A percentile compares a stretch with the other conserved stretches of the same genome.
phyloP scores from a whole-genome alignment of 1,140 invertebrate species.

The Zaprionus inermis region DNA sequence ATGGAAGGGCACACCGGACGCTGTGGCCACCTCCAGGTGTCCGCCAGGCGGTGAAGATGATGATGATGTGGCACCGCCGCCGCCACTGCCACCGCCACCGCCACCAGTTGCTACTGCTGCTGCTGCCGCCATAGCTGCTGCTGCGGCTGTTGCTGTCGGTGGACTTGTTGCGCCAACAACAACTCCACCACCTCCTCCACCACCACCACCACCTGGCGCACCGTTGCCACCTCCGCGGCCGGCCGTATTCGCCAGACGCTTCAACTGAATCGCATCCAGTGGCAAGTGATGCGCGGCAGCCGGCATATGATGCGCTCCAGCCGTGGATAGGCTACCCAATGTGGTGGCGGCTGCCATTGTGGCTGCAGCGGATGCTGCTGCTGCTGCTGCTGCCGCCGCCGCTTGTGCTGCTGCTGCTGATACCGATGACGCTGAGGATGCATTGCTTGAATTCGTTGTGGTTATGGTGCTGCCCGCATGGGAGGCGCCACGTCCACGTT shows the following conservation, averaged over 20 bases:
- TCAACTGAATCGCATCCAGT: slow-evolving; percentile 54
- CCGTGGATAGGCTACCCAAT: slow-evolving; percentile 42
- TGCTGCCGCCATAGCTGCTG: slow-evolving; percentile 29
- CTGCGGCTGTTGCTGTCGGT: slow-evolving; percentile 14
- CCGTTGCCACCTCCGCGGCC: slow-evolving; percentile 17
- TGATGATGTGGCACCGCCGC: not conserved
- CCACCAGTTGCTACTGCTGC: not conserved
- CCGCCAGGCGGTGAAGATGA: slow-evolving; percentile 34
- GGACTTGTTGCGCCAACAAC: slow-evolving; percentile 2
- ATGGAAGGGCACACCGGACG: slow-evolving; percentile 90
- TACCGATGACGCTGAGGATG: slow-evolving; percentile 40
- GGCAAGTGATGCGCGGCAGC: slow-evolving; percentile 19
- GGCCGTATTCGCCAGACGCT: slow-evolving; percentile 44
- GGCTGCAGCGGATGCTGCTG: slow-evolving; percentile 28
- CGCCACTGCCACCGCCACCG: no score
- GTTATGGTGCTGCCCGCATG: slow-evolving; percentile 64
- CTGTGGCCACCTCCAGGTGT: slow-evolving; percentile 80
- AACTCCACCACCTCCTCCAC: not conserved
- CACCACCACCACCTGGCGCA: not conserved
- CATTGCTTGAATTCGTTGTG: slow-evolving; percentile 34
- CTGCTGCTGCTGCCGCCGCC: slow-evolving; percentile 11
- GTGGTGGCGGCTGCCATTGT: slow-evolving; percentile 50
- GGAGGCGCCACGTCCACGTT: slow-evolving; percentile 87
- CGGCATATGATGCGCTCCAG: slow-evolving; percentile 42
- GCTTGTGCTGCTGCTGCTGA: no score